phyloP scores from a whole-genome alignment of 1,140 invertebrate species.

The Pseudomyrmex dendroicus region DNA sequence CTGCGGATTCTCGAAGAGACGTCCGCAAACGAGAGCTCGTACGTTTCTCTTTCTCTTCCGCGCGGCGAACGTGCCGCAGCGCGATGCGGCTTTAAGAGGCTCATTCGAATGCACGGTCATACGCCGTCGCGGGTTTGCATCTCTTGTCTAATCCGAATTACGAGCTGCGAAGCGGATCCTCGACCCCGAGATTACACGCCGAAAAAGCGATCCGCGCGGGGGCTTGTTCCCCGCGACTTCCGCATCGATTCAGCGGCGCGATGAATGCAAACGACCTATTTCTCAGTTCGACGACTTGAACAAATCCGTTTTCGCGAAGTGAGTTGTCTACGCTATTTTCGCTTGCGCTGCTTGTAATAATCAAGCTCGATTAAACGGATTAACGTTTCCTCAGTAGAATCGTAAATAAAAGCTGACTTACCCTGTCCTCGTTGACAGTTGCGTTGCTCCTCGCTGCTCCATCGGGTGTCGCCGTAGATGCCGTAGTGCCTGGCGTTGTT shows the following conservation, averaged over 20 bases:
- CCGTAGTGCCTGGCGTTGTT: constrained; percentile 20
- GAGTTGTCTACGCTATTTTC: too few relatives aligned
- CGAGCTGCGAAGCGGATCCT: constrained; percentile 16
- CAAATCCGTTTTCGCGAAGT: not conserved
- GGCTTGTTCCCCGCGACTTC: constrained; percentile 14
- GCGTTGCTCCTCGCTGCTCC: constrained; percentile 85
- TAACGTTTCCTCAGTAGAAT: too few relatives aligned
- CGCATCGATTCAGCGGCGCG: constrained; percentile 5
- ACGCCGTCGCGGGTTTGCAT: constrained; percentile 66
- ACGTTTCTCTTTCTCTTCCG: not conserved
- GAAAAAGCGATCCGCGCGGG: constrained; percentile 24
- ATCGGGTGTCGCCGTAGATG: constrained; percentile 49
- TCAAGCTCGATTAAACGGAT: not conserved
- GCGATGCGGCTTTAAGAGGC: constrained; percentile 73
- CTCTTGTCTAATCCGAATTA: constrained; percentile 56
- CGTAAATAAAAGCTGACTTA: constrained; percentile 69
- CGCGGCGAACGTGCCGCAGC: constrained; percentile 71
- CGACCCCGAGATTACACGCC: constrained; percentile 24
- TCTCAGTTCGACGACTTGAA: not conserved
- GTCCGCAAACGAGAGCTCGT: not conserved
- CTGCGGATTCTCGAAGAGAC: not conserved
- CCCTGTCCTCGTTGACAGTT: constrained; percentile 85
- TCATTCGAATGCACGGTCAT: constrained; percentile 78
- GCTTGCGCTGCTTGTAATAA: not conserved
- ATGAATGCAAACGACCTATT: constrained; percentile 27